phyloP scores from a whole-genome alignment of 2,797 vertebrate species.

The Paedocypris micromegethes region DNA sequence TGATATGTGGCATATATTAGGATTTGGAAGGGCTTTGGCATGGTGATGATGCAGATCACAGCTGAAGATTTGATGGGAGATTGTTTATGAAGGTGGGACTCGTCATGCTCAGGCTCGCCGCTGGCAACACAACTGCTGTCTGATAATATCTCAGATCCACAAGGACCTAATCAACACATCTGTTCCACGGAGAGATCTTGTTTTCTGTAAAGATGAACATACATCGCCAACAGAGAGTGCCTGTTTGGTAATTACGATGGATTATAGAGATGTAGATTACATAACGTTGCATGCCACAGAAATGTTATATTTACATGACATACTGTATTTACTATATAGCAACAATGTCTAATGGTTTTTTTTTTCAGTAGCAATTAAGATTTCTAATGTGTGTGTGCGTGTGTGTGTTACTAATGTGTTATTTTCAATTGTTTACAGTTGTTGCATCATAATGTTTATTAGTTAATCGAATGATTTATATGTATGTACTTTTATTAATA shows the following conservation, averaged over 20 bases:
- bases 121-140: constrained; percentile 14
- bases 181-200: constrained; percentile 16
- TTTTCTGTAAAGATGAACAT: constrained; percentile 1
- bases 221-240: constrained; percentile 6
- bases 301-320: not conserved
- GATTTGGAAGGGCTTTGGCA: too few relatives aligned
- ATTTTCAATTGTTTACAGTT: too few relatives aligned
- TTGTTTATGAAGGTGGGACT: constrained; percentile 13
- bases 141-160: constrained; percentile 19
- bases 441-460: too few relatives aligned
- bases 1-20: too few relatives aligned
- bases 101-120: constrained; percentile 25
- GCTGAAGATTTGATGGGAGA: not conserved
- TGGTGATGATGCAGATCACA: constrained; percentile 8
- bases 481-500: too few relatives aligned
- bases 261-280: not conserved
- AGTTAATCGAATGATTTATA: too few relatives aligned
- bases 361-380: too few relatives aligned
- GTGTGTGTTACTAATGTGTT: too few relatives aligned
- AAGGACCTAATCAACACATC: constrained; percentile 32
- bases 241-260: not conserved
- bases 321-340: too few relatives aligned
- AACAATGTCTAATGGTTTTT: too few relatives aligned
- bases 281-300: too few relatives aligned
- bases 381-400: too few relatives aligned